These are phyloP conservation scores for Taxidea taxus DNA, from an alignment of 2,113 vertebrate genomes.

Conservation along the genomic window DNA sequence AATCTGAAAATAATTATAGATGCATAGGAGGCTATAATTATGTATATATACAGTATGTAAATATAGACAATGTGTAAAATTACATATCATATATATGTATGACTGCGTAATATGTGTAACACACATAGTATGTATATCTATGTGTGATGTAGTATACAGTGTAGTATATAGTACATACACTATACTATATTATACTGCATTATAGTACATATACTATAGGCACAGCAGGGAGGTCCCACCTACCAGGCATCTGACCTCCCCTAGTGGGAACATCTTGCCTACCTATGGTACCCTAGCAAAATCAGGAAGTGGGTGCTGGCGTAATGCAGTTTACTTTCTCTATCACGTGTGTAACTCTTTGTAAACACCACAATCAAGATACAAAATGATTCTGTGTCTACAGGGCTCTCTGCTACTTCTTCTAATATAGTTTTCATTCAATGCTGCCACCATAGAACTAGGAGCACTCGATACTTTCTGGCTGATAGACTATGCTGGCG, in stretches of 20 bases:
- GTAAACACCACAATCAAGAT: not conserved
- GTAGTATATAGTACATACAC: not conserved
- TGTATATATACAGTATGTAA: not conserved
- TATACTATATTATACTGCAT: too few relatives aligned
- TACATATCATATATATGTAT: not conserved
- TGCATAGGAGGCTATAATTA: not conserved
- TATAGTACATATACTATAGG: not conserved
- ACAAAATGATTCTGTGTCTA: not conserved
- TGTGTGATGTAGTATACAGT: not conserved
- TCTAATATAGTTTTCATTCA: not conserved
- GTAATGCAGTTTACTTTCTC: not conserved
- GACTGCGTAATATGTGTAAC: not conserved
- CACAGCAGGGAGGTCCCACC: not conserved
- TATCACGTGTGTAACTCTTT: not conserved
- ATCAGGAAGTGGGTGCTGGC: not conserved
- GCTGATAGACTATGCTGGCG: not conserved
- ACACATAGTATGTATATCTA: too few relatives aligned
- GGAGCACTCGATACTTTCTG: not conserved
- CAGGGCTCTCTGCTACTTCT: not conserved
- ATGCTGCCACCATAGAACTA: not conserved
- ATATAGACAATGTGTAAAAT: not conserved
- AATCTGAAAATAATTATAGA: slow-evolving; percentile 1
- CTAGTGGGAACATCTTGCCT: not conserved
- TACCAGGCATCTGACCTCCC: not conserved
- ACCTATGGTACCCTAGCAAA: not conserved